These are phyloP conservation scores for Mus pahari DNA, from an alignment of 2,113 vertebrate genomes.

Conservation along the genomic window DNA sequence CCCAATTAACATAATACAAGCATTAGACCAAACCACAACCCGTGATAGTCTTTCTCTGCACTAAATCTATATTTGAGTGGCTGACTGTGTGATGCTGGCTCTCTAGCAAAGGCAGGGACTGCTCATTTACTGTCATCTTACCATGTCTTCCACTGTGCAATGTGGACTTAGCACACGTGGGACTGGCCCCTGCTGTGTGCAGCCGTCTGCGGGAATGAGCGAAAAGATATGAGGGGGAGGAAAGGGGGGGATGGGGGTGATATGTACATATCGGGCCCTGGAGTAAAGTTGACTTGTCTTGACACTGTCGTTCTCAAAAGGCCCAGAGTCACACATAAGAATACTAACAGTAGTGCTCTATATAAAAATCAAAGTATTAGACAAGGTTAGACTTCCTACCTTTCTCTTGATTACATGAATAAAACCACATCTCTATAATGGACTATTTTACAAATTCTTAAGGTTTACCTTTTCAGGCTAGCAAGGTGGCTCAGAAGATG, in stretches of 20 bases:
- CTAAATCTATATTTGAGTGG: background rate
- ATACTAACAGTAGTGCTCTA: background rate
- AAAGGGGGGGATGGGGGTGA: accelerated
- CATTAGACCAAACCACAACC: no score
- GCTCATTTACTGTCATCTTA: background rate
- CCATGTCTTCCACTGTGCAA: background rate
- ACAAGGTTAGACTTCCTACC: background rate
- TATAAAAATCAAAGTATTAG: background rate
- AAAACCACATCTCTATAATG: background rate
- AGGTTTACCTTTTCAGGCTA: background rate
- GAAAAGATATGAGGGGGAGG: background rate
- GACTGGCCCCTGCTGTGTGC: no score
- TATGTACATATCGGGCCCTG: accelerated
- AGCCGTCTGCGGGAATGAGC: background rate
- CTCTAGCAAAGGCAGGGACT: background rate
- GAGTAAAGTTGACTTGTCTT: background rate
- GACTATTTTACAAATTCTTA: background rate
- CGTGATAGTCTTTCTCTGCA: background rate
- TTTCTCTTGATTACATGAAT: background rate
- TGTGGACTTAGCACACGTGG: background rate
- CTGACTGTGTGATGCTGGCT: background rate
- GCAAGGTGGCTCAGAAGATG: background rate
- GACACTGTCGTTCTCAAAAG: background rate
- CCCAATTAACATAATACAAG: no score
- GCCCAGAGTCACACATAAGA: no score